Conservation (phyloP, 2,888 invertebrate species). For the Ophraella communa region DNA sequence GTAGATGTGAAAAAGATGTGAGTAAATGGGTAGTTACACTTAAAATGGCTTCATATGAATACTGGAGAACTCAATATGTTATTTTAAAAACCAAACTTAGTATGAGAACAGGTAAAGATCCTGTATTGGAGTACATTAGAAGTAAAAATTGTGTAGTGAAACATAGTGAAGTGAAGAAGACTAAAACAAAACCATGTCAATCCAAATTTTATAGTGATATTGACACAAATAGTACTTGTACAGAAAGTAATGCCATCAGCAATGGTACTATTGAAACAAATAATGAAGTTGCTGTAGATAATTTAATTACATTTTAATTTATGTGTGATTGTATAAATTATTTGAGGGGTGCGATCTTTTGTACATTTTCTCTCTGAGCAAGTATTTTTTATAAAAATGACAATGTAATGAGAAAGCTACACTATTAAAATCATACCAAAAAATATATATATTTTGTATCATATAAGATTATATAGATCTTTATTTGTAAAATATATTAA, state of each 20-base stretch:
- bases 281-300: slow-evolving; percentile 42
- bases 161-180: slow-evolving; percentile 44
- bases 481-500: too few relatives aligned
- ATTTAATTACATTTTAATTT: slow-evolving; percentile 48
- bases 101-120: slow-evolving; percentile 71
- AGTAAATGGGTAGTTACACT: slow-evolving; percentile 74
- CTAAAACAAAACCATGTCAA: slow-evolving; percentile 47
- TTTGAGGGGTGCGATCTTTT: not conserved
- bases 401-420: too few relatives aligned
- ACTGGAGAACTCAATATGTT: slow-evolving; percentile 69
- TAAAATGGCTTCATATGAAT: slow-evolving; percentile 74
- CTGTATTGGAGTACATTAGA: slow-evolving; percentile 54
- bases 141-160: slow-evolving; percentile 43
- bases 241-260: slow-evolving; percentile 40
- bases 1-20: slow-evolving; percentile 73
- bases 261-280: slow-evolving; percentile 33
- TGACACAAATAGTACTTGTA: slow-evolving; percentile 41
- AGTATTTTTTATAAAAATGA: too few relatives aligned
- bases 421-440: too few relatives aligned
- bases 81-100: slow-evolving; percentile 72
- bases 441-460: too few relatives aligned
- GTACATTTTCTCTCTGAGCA: not conserved
- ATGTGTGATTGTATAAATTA: not conserved
- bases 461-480: too few relatives aligned
- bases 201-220: slow-evolving; percentile 55